A percentile compares a stretch with the other conserved stretches of the same genome.
Evolutionary conservation across 2,888 invertebrate genomes (phyloP).

Genomic region (Drosophila rellima): DNA sequence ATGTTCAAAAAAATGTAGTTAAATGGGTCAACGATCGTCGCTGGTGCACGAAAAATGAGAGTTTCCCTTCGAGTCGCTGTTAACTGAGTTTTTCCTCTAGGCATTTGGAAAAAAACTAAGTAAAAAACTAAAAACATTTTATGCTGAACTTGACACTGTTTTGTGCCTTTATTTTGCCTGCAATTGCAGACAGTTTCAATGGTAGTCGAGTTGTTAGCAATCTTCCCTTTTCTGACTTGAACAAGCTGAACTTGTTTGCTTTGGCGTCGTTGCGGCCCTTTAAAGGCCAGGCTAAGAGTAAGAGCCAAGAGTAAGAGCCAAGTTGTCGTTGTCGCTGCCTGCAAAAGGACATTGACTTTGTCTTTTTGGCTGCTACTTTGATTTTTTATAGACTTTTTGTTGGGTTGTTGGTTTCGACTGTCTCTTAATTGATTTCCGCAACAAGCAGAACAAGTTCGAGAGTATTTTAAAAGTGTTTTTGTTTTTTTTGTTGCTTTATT

Average conservation of each 20-base stretch:
- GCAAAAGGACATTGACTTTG: constrained; percentile 62
- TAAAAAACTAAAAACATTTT: constrained; percentile 3
- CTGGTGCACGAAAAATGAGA: background rate
- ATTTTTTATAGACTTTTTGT: constrained; percentile 44
- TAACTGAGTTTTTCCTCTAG: constrained; percentile 6
- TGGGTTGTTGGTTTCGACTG: constrained; percentile 1
- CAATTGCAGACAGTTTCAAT: constrained; percentile 22
- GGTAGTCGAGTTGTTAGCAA: constrained; percentile 7
- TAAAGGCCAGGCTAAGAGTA: constrained; percentile 6
- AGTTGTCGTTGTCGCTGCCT: constrained; percentile 9
- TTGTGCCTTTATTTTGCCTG: constrained; percentile 12
- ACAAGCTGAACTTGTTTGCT: constrained; percentile 27
- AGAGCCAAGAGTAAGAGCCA: constrained; percentile 4
- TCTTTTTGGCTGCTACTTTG: constrained; percentile 40
- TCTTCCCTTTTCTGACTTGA: background rate
- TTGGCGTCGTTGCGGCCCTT: constrained; percentile 21
- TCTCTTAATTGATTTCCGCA: constrained; percentile 58
- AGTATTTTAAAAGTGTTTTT: constrained; percentile 4
- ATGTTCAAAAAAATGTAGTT: constrained; percentile 54
- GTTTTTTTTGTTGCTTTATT: constrained; percentile 4
- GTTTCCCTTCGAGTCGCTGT: background rate
- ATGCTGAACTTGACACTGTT: constrained; percentile 70
- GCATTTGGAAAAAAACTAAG: constrained; percentile 7
- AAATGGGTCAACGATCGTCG: constrained; percentile 62
- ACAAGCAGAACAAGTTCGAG: constrained; percentile 57